phyloP scores from a whole-genome alignment of 1,140 invertebrate species.

The Papilio polytes region DNA sequence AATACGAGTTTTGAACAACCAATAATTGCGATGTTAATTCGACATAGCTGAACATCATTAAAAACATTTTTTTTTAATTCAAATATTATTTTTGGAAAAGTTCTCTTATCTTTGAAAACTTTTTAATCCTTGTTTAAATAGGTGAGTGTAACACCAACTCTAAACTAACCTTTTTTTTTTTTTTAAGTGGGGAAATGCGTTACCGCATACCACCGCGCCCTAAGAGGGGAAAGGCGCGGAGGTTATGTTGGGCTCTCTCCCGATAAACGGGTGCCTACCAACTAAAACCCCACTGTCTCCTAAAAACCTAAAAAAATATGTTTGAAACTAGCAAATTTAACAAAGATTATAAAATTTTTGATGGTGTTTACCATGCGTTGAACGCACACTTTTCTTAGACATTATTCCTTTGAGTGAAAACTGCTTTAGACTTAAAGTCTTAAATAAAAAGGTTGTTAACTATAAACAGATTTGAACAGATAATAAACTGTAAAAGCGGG shows the following conservation, averaged over 20 bases:
- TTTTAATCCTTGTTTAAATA: not conserved
- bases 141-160: not conserved
- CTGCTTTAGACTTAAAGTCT: slow-evolving; percentile 31
- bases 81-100: no score
- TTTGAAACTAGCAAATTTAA: not conserved
- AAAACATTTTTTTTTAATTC: no score
- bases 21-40: no score
- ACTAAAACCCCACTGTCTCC: no score
- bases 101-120: no score
- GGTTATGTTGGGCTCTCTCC: no score
- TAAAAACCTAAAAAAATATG: no score
- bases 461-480: not conserved
- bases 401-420: not conserved
- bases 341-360: not conserved
- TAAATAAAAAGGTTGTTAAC: slow-evolving; percentile 15
- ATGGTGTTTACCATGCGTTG: slow-evolving; percentile 30
- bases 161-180: slow-evolving; percentile 2
- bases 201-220: no score
- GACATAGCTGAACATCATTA: no score
- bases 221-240: no score
- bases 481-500: not conserved
- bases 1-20: not conserved
- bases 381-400: slow-evolving; percentile 33
- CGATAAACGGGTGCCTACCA: no score
- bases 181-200: no score